Percentiles rank a stretch among this genome's conserved stretches.
phyloP scores from a whole-genome alignment of 35 echinoderm and acorn worm genomes.

The Stichopus chloronotus region DNA sequence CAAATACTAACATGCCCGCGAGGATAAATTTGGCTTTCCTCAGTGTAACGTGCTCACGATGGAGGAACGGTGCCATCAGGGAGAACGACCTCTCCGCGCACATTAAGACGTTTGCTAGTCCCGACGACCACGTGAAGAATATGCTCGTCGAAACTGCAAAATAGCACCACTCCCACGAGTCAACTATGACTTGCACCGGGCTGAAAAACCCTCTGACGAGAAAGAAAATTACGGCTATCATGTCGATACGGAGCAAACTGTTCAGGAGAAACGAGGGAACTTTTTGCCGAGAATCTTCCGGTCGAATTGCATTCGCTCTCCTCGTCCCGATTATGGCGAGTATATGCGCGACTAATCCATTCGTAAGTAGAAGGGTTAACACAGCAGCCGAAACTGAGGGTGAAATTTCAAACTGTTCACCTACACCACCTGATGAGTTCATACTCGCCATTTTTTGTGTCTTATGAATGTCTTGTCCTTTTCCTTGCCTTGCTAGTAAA shows the following conservation, averaged over 20 bases:
- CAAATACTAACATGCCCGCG: neutral
- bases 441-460: neutral
- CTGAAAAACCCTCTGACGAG: neutral
- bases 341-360: slow-evolving; percentile 5
- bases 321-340: slow-evolving; percentile 33
- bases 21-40: slow-evolving; percentile 13
- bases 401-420: neutral
- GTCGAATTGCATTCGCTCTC: neutral
- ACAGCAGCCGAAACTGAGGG: neutral
- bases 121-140: slow-evolving; percentile 44
- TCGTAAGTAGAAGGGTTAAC: slow-evolving; percentile 3
- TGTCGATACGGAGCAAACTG: slow-evolving; percentile 9
- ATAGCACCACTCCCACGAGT: neutral
- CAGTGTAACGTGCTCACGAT: neutral
- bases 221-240: slow-evolving; percentile 11
- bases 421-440: neutral
- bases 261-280: slow-evolving; percentile 27
- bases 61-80: slow-evolving; percentile 30
- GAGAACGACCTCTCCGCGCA: slow-evolving; percentile 19
- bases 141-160: neutral
- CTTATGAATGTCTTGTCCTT: neutral
- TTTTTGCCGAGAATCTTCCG: neutral
- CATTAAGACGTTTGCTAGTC: slow-evolving; percentile 28
- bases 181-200: neutral
- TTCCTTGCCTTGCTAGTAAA: neutral